Base-by-base conservation (phyloP, 2,888 invertebrate genomes). In the Anaspis maculata region DNA sequence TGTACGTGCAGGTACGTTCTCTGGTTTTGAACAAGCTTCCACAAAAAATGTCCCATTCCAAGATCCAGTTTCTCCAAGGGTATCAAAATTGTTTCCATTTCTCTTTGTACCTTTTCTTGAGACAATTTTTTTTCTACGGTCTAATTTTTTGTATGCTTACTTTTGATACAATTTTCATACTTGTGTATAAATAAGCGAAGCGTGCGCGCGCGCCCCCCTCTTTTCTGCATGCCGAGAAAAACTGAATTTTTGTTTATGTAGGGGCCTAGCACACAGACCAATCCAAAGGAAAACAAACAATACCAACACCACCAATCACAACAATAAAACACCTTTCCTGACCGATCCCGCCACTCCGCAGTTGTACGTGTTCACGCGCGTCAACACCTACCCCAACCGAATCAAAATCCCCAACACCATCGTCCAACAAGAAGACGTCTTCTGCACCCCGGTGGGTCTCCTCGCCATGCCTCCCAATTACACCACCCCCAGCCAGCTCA, bases 181-280 rank as follows among this genome's bases (percentile, higher is more conserved):
- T 13, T 31, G 32, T 25, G 19, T n/a, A n/a, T n/a, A n/a, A n/a
- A n/a, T n/a, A n/a, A n/a, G n/a, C n/a, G n/a, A n/a, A n/a, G n/a
- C n/a, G n/a, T n/a, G n/a, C n/a, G n/a, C n/a, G n/a, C n/a, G n/a
- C n/a, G n/a, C n/a, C n/a, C n/a, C 34, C 16, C 25, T 19, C 34
- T 35, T 13, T 27, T 13, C 13, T 24, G 7, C 28, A 26, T 52
- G 65, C 68, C 67, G 68, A 67, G 67, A 64, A 55, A 59, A 53
- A 62, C 54, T 53, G 52, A 52, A 56, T 61, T 62, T 66, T 61
- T 67, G 59, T 67, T 64, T 66, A 66, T 68, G 54, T 69, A 74
- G 74, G 74, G 72, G 70, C 56, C 72, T 72, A 51, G 73, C 72
- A 51, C 73, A 72, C 56, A 74, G 73, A 71, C 72, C 74, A 56